Conservation (phyloP, 2,113 vertebrate species). For the Toxotes jaculatrix region DNA sequence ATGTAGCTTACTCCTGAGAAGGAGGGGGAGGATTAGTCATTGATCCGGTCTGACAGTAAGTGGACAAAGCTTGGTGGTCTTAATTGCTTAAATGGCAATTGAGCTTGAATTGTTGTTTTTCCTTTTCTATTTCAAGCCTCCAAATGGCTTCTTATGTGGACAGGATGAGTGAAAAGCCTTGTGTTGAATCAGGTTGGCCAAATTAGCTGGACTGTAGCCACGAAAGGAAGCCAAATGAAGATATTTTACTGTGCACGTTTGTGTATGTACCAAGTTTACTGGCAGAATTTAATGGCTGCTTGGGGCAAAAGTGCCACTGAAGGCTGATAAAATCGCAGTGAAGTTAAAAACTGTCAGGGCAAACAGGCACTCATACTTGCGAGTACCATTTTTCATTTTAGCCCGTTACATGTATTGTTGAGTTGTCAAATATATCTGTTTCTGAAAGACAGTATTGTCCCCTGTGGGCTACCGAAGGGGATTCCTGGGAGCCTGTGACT, state of each 20-base stretch:
- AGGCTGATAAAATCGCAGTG: slow-evolving; percentile 23
- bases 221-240: not conserved
- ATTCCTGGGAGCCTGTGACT: slow-evolving; percentile 3
- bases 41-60: not conserved
- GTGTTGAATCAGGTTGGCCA: slow-evolving; percentile 1
- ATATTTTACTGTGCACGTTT: slow-evolving; percentile 11
- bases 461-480: slow-evolving; percentile 14
- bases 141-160: not conserved
- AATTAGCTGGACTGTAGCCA: slow-evolving; percentile 19
- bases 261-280: slow-evolving; percentile 7
- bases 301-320: slow-evolving; percentile 1
- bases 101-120: slow-evolving; percentile 8
- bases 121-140: not conserved
- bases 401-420: slow-evolving; percentile 23
- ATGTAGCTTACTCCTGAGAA: not conserved
- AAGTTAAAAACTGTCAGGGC: slow-evolving; percentile 21
- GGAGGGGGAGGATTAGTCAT: not conserved
- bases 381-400: not conserved
- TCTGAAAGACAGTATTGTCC: slow-evolving; percentile 7
- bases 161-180: not conserved
- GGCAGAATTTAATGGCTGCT: slow-evolving; percentile 23
- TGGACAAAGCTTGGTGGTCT: not conserved
- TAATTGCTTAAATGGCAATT: not conserved
- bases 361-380: not conserved
- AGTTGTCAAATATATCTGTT: slow-evolving; percentile 40